Base-by-base conservation (phyloP, 64 coral and sea anemone genomes). In the Porites lutea region DNA sequence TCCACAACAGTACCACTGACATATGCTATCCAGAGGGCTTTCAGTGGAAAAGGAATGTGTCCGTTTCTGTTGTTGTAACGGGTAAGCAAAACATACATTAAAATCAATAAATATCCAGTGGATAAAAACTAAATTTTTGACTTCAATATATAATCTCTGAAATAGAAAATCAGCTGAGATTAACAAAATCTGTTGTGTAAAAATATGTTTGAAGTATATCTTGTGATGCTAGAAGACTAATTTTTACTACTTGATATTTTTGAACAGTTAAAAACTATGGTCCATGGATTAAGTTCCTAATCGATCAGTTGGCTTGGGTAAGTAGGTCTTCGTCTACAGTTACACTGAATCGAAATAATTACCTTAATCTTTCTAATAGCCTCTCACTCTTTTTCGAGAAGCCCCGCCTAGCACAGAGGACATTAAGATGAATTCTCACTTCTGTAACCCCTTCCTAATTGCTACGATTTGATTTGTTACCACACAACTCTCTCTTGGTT, bases 241-340 rank as follows among this genome's bases (percentile, higher is more conserved):
- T 14, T 19, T 22, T 9, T 11, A 22, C 11, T 43, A 22, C 45
- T 10, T 78, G 87, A 59, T 6, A 44, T 48, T 10, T 79, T 63
- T 79, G 48, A 14, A 74, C 59, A 93, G 91, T 93, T 19, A 93
- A 87, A 52, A 93, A 93, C 69, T 93, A 93, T 87, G 91, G 82
- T 8, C 65, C 59, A 19, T 93, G 91, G 91, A 79, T 93, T 4
- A 93, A 77, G 71, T 83, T 78, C 15, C 61, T 93, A 73, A 69
- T 93, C 18, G 70, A 50, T 19, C 91, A 93, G 22, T 21, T 93
- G 12, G 73, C 82, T 68, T 21, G 48, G 82, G 91, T 93, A 66
- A 79, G 78, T 71, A n/a, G 3, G 44, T 3, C 7, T 4, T 52
- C 3, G 11, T 37, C 27, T 37, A 37, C 27, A 37, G 27, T 37